A percentile compares a stretch with the other conserved stretches of the same genome.
These are phyloP conservation scores for Philonicus albiceps DNA, from an alignment of 2,888 invertebrate species.

Conservation along the genomic window DNA sequence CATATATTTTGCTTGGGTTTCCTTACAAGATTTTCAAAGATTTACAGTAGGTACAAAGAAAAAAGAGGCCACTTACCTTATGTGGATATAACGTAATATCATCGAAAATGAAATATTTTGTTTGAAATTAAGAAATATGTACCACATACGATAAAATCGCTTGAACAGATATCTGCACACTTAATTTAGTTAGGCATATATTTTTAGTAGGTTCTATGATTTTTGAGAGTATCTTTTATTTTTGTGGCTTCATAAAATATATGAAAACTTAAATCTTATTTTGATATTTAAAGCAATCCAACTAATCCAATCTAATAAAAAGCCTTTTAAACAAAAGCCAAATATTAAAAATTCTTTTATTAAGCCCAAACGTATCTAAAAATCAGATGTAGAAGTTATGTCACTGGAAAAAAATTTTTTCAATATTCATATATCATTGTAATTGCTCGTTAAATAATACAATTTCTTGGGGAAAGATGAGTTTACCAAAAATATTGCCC, in stretches of 20 bases:
- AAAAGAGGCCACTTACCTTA: background rate
- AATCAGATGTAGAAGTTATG: background rate
- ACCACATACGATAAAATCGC: background rate
- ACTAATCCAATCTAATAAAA: background rate
- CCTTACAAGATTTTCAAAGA: background rate
- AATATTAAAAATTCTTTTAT: background rate
- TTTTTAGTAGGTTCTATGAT: too few species aligned
- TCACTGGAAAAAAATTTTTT: background rate
- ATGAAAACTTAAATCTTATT: background rate
- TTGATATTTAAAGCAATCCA: background rate
- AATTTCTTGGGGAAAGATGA: background rate
- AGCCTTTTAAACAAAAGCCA: too few species aligned
- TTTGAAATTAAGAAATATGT: background rate
- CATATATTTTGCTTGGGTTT: background rate
- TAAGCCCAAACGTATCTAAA: background rate
- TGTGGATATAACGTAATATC: background rate
- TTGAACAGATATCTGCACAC: background rate
- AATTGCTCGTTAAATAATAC: background rate
- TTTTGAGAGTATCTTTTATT: too few species aligned
- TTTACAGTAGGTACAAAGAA: background rate
- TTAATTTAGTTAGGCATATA: background rate
- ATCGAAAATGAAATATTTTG: too few species aligned
- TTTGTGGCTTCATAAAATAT: too few species aligned
- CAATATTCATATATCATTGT: background rate
- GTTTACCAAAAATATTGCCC: background rate